These are phyloP conservation scores for Sarcophaga caerulescens DNA, from an alignment of 2,888 invertebrate species.

Conservation along the genomic window DNA sequence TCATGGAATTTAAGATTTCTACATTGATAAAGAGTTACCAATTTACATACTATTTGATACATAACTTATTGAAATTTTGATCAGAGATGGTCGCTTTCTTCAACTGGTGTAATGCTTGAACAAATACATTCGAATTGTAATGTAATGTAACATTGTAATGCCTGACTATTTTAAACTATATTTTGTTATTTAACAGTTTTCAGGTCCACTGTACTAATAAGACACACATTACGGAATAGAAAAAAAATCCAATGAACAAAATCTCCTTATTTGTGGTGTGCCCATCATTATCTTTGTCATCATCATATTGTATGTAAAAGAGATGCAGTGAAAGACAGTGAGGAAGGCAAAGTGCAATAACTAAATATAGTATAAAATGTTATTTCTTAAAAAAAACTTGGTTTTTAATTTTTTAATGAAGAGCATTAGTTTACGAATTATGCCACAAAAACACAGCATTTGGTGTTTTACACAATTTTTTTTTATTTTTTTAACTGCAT, in stretches of 20 bases:
- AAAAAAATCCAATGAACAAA: constrained; percentile 24
- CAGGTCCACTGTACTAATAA: constrained; percentile 7
- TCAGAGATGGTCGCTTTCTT: no score
- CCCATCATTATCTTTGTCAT: constrained; percentile 16
- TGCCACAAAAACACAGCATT: neutral
- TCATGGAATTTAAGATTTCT: no score
- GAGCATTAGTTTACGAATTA: constrained; percentile 32
- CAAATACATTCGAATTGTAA: no score
- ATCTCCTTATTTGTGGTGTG: constrained; percentile 15
- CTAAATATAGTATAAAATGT: constrained; percentile 48
- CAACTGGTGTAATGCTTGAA: no score
- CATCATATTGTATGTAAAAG: neutral
- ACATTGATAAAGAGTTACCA: no score
- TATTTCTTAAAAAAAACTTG: constrained; percentile 12
- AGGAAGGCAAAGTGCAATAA: constrained; percentile 53
- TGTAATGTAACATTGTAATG: no score
- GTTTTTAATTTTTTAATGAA: constrained; percentile 25
- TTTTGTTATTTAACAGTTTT: neutral
- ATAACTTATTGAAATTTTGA: no score
- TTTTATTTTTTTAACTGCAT: neutral
- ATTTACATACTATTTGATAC: no score
- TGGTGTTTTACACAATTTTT: neutral
- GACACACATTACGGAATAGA: neutral
- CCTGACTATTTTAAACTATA: neutral
- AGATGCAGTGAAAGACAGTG: neutral